phyloP scores from a whole-genome alignment of 64 coral and sea anemone species.

The Montipora cactus region DNA sequence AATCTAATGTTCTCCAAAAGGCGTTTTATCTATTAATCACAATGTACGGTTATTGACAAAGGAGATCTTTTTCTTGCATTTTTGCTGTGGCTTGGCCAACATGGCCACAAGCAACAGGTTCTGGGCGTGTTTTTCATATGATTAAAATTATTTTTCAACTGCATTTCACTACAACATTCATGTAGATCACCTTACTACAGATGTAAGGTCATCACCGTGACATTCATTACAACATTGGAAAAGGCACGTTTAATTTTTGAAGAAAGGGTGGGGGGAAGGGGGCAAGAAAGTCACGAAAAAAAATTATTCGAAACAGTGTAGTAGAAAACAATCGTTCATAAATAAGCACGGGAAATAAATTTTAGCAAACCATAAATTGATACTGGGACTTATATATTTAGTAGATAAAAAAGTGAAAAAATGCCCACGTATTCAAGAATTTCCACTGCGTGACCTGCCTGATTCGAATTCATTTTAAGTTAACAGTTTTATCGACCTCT shows the following conservation, averaged over 20 bases:
- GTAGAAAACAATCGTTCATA: too few species aligned
- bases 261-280: neutral
- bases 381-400: too few species aligned
- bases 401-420: too few species aligned
- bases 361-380: too few species aligned
- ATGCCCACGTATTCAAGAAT: neutral
- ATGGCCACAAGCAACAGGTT: neutral
- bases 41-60: too few species aligned
- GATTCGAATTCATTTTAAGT: neutral
- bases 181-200: neutral
- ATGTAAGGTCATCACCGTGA: neutral
- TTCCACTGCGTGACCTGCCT: too few species aligned
- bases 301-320: too few species aligned
- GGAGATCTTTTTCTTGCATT: neutral
- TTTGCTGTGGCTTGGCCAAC: neutral
- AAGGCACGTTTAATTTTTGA: too few species aligned
- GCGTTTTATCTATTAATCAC: too few species aligned
- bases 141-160: neutral
- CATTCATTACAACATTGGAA: neutral
- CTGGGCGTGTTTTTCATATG: neutral
- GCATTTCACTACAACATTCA: neutral
- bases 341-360: too few species aligned
- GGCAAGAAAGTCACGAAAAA: too few species aligned
- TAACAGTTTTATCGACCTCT: neutral
- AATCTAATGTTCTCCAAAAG: too few species aligned